Conservation (phyloP, 2,888 invertebrate species). For the Ichneumoninae sp. region DNA sequence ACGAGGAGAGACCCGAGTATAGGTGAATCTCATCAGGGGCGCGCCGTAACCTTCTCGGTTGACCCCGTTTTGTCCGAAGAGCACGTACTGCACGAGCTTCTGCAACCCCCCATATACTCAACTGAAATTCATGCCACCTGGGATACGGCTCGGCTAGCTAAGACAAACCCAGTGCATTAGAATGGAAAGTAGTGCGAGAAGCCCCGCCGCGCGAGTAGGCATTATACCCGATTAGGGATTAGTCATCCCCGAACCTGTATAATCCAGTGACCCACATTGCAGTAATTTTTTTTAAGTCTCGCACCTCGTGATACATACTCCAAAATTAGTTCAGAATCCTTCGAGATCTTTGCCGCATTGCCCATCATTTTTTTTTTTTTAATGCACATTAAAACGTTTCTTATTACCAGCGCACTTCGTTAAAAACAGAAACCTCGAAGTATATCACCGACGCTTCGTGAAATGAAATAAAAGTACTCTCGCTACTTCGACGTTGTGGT, state of each 20-base stretch:
- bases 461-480: slow-evolving; percentile 3
- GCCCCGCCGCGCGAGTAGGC: slow-evolving; percentile 39
- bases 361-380: too few relatives aligned
- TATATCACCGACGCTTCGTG: background rate
- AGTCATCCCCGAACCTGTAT: slow-evolving; percentile 43
- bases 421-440: slow-evolving; percentile 33
- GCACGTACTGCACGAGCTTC: slow-evolving; percentile 32
- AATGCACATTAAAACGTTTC: background rate
- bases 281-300: slow-evolving; percentile 45
- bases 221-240: slow-evolving; percentile 45
- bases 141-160: background rate
- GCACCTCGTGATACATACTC: background rate
- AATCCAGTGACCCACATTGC: slow-evolving; percentile 51
- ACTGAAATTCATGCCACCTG: slow-evolving; percentile 56
- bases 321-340: slow-evolving; percentile 45
- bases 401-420: background rate
- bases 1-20: slow-evolving; percentile 5
- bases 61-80: slow-evolving; percentile 44
- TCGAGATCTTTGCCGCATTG: slow-evolving; percentile 3
- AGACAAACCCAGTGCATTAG: slow-evolving; percentile 34
- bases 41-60: slow-evolving; percentile 52
- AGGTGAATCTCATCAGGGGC: slow-evolving; percentile 52
- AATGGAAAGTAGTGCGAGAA: slow-evolving; percentile 47
- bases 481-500: background rate
- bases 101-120: slow-evolving; percentile 22